phyloP scores from a whole-genome alignment of 2,113 vertebrate genomes.

The Callospermophilus lateralis region DNA sequence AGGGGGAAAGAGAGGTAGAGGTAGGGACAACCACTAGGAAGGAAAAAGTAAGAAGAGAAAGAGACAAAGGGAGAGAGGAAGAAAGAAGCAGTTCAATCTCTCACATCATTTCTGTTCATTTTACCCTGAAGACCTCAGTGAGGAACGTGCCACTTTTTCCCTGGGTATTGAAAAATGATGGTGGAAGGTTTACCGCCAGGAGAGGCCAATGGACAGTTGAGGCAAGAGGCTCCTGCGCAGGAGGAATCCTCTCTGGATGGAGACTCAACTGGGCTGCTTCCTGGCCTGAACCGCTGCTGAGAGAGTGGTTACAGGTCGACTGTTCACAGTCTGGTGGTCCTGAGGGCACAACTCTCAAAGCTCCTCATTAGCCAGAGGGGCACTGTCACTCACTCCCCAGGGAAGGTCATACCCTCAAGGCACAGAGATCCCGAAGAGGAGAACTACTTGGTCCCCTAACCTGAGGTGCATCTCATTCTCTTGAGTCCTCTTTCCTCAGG shows the following conservation, averaged over 20 bases:
- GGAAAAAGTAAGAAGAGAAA: accelerated
- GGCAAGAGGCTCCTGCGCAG: not conserved
- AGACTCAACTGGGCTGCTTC: not conserved
- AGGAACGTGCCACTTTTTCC: not conserved
- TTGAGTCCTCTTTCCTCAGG: not conserved
- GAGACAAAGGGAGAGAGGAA: too few relatives aligned
- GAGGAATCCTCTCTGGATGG: not conserved
- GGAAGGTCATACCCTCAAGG: not conserved
- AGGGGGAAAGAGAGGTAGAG: not conserved
- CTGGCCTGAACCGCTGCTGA: not conserved
- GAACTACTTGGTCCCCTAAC: not conserved
- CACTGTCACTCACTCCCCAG: not conserved
- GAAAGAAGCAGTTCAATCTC: not conserved
- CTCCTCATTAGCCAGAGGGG: not conserved
- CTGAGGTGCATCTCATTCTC: not conserved
- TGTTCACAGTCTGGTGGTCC: not conserved
- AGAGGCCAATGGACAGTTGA: not conserved
- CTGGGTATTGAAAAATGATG: not conserved
- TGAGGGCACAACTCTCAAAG: not conserved
- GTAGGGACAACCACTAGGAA: too few relatives aligned
- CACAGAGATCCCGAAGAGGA: not conserved
- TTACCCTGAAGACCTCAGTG: not conserved
- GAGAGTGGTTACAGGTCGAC: not conserved
- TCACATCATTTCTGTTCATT: not conserved
- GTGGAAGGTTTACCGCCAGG: not conserved